Conservation (phyloP, 2,113 vertebrate species). For the Rhynchomys soricoides region DNA sequence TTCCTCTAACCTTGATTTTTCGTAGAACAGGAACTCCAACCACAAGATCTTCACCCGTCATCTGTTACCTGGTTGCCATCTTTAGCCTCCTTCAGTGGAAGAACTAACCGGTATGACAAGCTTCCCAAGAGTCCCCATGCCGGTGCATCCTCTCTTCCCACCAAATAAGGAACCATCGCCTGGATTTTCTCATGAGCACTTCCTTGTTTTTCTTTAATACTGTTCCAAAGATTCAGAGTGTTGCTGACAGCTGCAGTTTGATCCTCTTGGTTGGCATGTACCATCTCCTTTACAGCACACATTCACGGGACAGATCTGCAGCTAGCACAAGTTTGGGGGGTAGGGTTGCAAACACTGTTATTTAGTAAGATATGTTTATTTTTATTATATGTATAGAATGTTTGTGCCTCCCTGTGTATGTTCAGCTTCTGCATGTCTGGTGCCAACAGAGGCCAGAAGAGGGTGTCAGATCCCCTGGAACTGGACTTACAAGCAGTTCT, state of each 20-base stretch:
- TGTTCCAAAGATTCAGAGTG: neutral
- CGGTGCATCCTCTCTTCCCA: neutral
- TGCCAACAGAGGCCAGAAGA: neutral
- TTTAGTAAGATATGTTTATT: neutral
- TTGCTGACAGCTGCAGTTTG: neutral
- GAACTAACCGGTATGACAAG: neutral
- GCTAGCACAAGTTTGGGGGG: neutral
- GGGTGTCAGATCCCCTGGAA: neutral
- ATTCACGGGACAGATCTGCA: neutral
- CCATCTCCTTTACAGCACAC: neutral
- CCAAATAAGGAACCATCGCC: neutral
- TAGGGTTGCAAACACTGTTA: neutral
- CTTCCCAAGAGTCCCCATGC: rapidly evolving
- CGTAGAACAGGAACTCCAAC: neutral
- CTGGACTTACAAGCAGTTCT: neutral
- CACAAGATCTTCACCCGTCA: neutral
- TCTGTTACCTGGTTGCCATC: neutral
- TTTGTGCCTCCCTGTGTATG: neutral
- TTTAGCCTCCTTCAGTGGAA: neutral
- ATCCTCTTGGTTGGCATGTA: neutral
- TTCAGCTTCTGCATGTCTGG: too few relatives aligned
- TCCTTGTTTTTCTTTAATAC: neutral
- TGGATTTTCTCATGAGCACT: neutral
- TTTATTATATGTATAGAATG: neutral
- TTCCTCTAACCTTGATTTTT: neutral